phyloP scores from a whole-genome alignment of 2,888 invertebrate genomes.

The Sinhomidia bicolor region DNA sequence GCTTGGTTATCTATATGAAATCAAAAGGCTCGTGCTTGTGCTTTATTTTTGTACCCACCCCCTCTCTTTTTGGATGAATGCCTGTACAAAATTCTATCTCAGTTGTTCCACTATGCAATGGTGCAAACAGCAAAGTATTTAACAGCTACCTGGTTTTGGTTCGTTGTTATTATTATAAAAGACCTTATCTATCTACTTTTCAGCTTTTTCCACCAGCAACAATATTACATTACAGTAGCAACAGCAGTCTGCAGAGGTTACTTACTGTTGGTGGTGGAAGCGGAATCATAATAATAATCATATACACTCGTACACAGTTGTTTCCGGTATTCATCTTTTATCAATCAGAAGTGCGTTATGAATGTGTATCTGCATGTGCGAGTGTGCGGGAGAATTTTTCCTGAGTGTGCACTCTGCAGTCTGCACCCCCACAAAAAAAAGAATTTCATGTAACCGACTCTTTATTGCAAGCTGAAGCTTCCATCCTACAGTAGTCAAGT shows the following conservation, averaged over 20 bases:
- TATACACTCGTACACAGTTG: slow-evolving; percentile 73
- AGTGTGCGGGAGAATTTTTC: slow-evolving; percentile 2
- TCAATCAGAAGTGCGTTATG: slow-evolving; percentile 68
- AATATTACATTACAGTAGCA: too few relatives aligned
- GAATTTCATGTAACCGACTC: slow-evolving; percentile 53
- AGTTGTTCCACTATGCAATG: background rate
- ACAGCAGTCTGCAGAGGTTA: too few relatives aligned
- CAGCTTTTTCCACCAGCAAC: slow-evolving; percentile 17
- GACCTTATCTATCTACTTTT: background rate
- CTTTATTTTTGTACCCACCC: slow-evolving; percentile 70
- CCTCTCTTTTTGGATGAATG: slow-evolving; percentile 22
- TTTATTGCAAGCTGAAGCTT: slow-evolving; percentile 8
- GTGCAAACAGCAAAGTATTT: background rate
- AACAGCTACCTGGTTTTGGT: slow-evolving; percentile 16
- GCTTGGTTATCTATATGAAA: slow-evolving; percentile 79
- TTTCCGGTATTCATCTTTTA: slow-evolving; percentile 77
- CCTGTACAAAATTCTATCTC: slow-evolving; percentile 30
- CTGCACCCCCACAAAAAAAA: slow-evolving; percentile 42
- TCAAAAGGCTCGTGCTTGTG: slow-evolving; percentile 78
- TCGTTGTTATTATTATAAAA: background rate
- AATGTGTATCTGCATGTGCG: background rate
- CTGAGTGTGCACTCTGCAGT: too few relatives aligned
- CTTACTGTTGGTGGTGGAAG: background rate
- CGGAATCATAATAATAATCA: slow-evolving; percentile 52
- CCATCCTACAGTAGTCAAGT: background rate